Evolutionary conservation across 2,113 vertebrate species (phyloP), one percentile per base, ranked within the genome.

Genomic region (Microtus ochrogaster): DNA sequence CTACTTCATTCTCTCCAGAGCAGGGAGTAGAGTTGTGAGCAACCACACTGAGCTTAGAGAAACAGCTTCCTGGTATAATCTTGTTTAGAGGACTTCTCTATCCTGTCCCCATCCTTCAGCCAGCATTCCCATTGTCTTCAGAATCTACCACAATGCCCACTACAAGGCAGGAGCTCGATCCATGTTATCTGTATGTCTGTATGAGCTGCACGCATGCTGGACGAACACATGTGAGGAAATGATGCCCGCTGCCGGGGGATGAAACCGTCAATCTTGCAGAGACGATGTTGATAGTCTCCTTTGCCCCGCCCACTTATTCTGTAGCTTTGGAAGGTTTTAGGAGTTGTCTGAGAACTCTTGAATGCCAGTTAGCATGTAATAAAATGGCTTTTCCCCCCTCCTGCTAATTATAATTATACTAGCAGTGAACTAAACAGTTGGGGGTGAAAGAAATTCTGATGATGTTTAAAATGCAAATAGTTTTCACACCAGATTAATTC

Each of bases 381-480:
- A 96, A 92, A 89, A 94, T 94, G 6, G 30, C 79, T 68, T 83
- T 1, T 8, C 10, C 33, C 39, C 21, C 44, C 44, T 44, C 44
- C 7, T 44, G 44, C 44, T 44, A 44, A 44, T 97, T 98, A 87
- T 93, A 98, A 97, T 95, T 92, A 73, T 94, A 87, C 30, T 68
- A 52, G 5, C 91, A 85, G 96, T 96, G 96, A 98, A 92, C 77
- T 98, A 91, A 97, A 97, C 82, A 97, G 70, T 89, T 95, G 97
- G 95, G 97, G 97, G 52, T 97, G 97, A 97, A 55, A 96, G 86
- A 96, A 82, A 94, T 83, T 97, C 95, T 96, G 95, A 96, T 95
- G 94, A 97, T 96, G 97, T 96, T 96, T 97, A 91, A 98, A 98
- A 98, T n/a, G 97, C 96, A 97, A 97, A 94, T 78, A 96, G 91